Percentiles rank a stretch among this genome's conserved stretches.
phyloP scores from a whole-genome alignment of 2,888 invertebrate species.

The Lydus trimaculatus region DNA sequence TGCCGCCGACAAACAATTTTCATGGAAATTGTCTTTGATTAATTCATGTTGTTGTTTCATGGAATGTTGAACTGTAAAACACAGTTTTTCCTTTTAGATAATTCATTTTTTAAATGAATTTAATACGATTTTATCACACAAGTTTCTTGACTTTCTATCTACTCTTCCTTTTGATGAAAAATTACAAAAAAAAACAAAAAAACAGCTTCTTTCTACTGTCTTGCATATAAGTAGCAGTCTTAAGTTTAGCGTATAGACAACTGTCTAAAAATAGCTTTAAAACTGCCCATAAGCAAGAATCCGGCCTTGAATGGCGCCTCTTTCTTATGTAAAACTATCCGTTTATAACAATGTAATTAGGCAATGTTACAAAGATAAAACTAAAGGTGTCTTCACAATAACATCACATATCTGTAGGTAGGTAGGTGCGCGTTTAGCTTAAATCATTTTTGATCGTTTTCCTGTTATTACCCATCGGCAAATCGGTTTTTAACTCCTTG shows the following conservation, averaged over 20 bases:
- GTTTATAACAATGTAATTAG: slow-evolving; percentile 2
- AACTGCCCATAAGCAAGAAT: slow-evolving; percentile 25
- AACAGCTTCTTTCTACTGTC: neutral
- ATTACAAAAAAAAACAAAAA: neutral
- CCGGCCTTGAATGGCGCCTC: slow-evolving; percentile 28
- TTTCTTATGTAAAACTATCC: slow-evolving; percentile 11
- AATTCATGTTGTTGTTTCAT: neutral
- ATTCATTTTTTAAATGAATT: neutral
- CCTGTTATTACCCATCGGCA: neutral
- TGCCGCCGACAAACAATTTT: neutral
- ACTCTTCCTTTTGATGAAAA: too few species aligned
- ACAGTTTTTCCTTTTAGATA: neutral
- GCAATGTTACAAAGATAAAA: neutral
- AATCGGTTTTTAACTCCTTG: neutral
- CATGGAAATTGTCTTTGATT: neutral
- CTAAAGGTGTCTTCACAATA: neutral
- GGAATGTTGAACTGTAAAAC: neutral
- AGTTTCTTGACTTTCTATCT: neutral
- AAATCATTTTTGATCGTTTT: neutral
- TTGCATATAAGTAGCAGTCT: neutral
- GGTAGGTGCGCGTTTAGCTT: too few species aligned
- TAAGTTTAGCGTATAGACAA: neutral
- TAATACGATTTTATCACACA: neutral
- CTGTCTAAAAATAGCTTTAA: slow-evolving; percentile 26
- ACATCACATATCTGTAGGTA: neutral